Evolutionary conservation across 2,113 vertebrate genomes (phyloP).

Genomic region (Ia io): DNA sequence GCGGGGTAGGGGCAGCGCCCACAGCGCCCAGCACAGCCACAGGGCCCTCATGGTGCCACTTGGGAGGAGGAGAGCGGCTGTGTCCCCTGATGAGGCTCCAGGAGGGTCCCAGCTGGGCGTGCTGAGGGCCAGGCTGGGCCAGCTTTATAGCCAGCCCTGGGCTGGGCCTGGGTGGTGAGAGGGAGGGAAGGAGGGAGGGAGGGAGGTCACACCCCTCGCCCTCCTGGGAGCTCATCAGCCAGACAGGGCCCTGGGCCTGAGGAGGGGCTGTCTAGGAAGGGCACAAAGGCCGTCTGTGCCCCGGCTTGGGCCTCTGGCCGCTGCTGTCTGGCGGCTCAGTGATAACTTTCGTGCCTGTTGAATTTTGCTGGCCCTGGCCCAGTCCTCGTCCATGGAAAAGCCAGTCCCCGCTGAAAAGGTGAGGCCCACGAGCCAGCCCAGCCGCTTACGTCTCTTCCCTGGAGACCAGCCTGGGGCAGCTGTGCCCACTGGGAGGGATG

Average conservation of each 20-base stretch:
- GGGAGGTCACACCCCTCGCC: conserved; percentile 67
- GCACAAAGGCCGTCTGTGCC: conserved; percentile 34
- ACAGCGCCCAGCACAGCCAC: conserved; percentile 60
- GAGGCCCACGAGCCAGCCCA: background rate
- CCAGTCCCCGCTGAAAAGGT: background rate
- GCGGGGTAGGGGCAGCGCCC: background rate
- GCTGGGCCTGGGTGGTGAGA: background rate
- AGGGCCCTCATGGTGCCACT: conserved; percentile 13
- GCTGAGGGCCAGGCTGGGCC: background rate
- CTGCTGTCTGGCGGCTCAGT: background rate
- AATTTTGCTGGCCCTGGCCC: background rate
- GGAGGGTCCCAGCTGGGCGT: background rate
- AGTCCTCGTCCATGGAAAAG: background rate
- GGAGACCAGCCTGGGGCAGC: background rate
- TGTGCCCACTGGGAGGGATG: background rate
- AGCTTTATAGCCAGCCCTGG: conserved; percentile 64
- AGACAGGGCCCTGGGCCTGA: conserved; percentile 41
- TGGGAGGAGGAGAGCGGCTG: background rate
- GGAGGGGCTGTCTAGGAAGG: conserved; percentile 51
- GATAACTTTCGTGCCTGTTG: background rate
- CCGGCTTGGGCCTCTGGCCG: background rate
- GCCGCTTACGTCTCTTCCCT: background rate
- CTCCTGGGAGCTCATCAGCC: conserved; percentile 55
- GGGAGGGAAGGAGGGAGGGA: background rate
- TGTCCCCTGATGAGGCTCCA: background rate